Evolutionary conservation across 2,113 vertebrate species (phyloP), one percentile per base, ranked within the genome.

Genomic region (Bambusicola thoracicus): DNA sequence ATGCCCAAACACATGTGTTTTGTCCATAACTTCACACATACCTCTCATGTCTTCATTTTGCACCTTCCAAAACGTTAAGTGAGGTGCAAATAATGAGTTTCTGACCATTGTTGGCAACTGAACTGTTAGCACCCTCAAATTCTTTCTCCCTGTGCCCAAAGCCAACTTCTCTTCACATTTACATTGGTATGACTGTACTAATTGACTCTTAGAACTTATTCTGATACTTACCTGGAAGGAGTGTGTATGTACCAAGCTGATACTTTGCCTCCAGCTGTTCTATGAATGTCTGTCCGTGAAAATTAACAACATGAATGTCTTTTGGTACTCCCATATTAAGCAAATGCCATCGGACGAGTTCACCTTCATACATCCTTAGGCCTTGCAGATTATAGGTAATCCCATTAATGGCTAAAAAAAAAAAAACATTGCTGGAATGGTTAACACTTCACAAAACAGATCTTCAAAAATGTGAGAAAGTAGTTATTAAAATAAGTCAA

Each of bases 211-310:
- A 21, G n/a, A 75, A 55, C 3, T 59, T 19, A 13, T 0, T 80
- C 36, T 70, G n/a, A 44, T 66, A 40, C 79, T 97, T 97, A 99
- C 99, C 99, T 75, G 99, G 99, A 81, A 99, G 97, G 65, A 99
- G 98, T 4, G 98, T 98, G 89, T 97, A 98, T 81, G 98, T 97
- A 15, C 98, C 98, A 79, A 98, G 97, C 79, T 98, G 98, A 91
- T 98, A 97, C 92, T 97, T 96, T 59, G 92, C 97, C 25, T 93
- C 95, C 76, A 98, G 97, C 29, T 98, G 98, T 81, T 99, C 98
- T 72, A 97, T 90, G 89, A 99, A 98, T 8, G 98, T 99, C 97
- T 99, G 99, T 25, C 99, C 99, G 22, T 99, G 99, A 92, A 99
- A 99, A 95, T 99, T 97, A 95, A 99, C 89, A 51, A 98, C 99